Evolutionary conservation across 1,140 invertebrate genomes (phyloP).

Genomic region (Periplaneta americana): DNA sequence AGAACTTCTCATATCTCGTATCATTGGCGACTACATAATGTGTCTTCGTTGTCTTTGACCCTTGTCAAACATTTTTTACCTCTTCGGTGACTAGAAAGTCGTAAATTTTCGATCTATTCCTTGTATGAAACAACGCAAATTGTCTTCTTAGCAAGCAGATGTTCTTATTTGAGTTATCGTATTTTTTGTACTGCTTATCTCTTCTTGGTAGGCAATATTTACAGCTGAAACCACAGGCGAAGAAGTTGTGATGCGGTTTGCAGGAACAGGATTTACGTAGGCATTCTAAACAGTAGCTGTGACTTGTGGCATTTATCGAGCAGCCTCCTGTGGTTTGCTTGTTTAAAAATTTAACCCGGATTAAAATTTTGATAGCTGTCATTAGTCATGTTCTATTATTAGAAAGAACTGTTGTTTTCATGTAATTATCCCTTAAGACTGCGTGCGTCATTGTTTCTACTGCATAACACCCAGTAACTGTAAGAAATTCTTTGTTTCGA

Average conservation of each 20-base stretch:
- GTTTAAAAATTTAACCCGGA: background rate
- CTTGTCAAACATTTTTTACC: too few species aligned
- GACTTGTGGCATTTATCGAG: background rate
- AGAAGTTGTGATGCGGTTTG: background rate
- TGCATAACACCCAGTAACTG: too few species aligned
- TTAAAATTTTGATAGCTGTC: background rate
- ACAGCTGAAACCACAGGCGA: background rate
- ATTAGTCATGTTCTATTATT: background rate
- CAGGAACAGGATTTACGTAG: background rate
- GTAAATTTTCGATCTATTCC: too few species aligned
- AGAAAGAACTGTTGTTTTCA: too few species aligned
- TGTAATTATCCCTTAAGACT: too few species aligned
- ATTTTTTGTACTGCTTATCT: background rate
- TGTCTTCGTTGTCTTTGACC: too few species aligned
- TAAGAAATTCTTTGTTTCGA: too few species aligned
- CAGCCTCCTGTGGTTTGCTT: background rate
- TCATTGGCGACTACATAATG: too few species aligned
- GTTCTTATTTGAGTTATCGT: background rate
- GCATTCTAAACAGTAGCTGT: background rate
- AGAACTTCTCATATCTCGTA: too few species aligned
- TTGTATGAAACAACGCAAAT: background rate
- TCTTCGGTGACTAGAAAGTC: too few species aligned
- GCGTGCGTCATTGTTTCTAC: background rate
- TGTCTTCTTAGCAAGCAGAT: background rate
- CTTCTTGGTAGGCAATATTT: background rate